These are phyloP conservation scores for Podarcis cretensis DNA, from an alignment of 2,113 vertebrate species.

Conservation along the genomic window DNA sequence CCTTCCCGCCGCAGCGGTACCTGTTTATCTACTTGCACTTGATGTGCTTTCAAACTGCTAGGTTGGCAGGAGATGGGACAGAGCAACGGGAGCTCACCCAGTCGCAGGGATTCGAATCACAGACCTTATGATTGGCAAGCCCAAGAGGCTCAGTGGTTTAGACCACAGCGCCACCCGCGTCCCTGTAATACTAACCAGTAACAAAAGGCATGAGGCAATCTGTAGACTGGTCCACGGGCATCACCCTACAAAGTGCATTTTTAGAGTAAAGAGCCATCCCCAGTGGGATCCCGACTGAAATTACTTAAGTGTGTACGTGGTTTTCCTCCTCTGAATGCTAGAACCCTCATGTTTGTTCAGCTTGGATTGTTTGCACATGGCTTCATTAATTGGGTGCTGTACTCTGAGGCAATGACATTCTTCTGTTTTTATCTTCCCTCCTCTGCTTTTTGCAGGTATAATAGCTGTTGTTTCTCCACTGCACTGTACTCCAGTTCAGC, in stretches of 20 bases:
- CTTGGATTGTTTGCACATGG: slow-evolving; percentile 21
- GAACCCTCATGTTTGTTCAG: neutral
- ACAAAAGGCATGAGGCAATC: neutral
- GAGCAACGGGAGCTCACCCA: no score
- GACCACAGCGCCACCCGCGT: no score
- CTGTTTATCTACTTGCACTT: no score
- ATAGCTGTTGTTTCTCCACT: slow-evolving; percentile 71
- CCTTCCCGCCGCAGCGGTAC: no score
- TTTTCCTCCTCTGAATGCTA: neutral
- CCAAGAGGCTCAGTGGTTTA: no score
- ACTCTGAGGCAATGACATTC: neutral
- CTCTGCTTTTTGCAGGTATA: slow-evolving; percentile 59
- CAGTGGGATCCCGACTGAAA: neutral
- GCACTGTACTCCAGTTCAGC: slow-evolving; percentile 51
- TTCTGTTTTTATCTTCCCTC: neutral
- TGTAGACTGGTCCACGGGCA: neutral
- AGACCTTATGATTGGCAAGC: no score
- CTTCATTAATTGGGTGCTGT: neutral
- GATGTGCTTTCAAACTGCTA: no score
- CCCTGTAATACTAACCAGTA: neutral
- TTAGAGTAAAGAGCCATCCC: neutral
- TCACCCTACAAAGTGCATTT: neutral
- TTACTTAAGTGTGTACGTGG: neutral
- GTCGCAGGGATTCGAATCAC: no score
- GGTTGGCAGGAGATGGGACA: no score